A percentile compares a stretch with the other conserved stretches of the same genome.
These are phyloP conservation scores for Hexactinellida sp. DNA, from an alignment of 37 sponge, comb jelly and placozoan genomes.

Conservation along the genomic window DNA sequence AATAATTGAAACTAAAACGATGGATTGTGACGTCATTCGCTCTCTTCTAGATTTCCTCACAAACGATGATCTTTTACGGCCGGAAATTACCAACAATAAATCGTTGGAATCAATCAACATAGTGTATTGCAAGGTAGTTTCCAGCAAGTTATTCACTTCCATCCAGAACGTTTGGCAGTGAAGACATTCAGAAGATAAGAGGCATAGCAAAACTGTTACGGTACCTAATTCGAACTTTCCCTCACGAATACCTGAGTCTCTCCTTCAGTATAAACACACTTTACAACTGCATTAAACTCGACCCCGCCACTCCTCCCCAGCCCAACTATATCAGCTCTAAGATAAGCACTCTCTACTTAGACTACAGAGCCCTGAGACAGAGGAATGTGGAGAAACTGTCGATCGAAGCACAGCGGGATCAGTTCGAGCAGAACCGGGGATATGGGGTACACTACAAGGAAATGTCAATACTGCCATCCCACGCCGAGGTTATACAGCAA, in stretches of 20 bases:
- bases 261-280: not conserved
- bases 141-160: not conserved
- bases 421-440: not conserved
- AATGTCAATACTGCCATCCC: not conserved
- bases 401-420: not conserved
- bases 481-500: not conserved
- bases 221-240: not conserved
- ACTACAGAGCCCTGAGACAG: not conserved
- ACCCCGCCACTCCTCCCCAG: not conserved
- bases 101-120: not conserved
- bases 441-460: not conserved
- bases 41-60: not conserved
- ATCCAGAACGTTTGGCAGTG: not conserved
- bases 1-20: not conserved
- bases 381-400: not conserved
- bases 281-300: not conserved
- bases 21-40: not conserved
- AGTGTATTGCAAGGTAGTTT: not conserved
- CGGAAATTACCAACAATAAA: not conserved
- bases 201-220: not conserved
- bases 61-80: not conserved
- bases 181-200: not conserved
- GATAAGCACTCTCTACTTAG: not conserved
- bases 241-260: not conserved
- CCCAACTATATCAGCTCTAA: not conserved